Percentiles rank a stretch among this genome's conserved stretches.
Evolutionary conservation across 2,797 vertebrate genomes (phyloP).

Genomic region (Gobio occitaniae): DNA sequence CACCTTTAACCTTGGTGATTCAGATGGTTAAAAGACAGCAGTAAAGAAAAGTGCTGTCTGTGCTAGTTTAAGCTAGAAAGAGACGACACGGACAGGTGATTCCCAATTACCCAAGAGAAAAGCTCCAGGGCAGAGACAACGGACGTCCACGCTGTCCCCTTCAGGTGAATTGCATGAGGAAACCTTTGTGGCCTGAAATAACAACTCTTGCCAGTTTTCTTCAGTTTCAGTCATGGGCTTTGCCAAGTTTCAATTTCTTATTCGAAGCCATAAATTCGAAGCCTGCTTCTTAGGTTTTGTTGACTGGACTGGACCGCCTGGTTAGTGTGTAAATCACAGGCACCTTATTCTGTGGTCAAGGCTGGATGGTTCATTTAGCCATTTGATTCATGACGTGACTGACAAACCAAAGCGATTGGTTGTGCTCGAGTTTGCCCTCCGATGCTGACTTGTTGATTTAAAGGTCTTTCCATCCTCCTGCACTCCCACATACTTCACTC

Average conservation of each 20-base stretch:
- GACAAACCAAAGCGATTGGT: constrained; percentile 61
- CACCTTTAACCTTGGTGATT: constrained; percentile 63
- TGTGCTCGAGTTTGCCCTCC: constrained; percentile 60
- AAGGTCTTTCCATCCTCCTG: constrained; percentile 52
- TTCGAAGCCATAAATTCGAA: constrained; percentile 6
- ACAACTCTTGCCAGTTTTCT: constrained; percentile 14
- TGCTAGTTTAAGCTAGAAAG: constrained; percentile 56
- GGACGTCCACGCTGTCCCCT: background rate
- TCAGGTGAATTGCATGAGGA: background rate
- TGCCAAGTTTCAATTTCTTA: background rate
- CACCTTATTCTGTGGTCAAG: constrained; percentile 53
- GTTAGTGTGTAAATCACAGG: constrained; percentile 54
- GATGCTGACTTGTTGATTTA: constrained; percentile 75
- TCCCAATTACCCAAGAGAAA: constrained; percentile 57
- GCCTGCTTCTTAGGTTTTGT: background rate
- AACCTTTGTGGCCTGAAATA: constrained; percentile 5
- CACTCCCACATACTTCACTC: background rate
- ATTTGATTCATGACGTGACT: constrained; percentile 68
- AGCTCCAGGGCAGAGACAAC: constrained; percentile 13
- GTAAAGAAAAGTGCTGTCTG: constrained; percentile 57
- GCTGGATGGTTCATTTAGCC: constrained; percentile 64
- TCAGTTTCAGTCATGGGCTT: background rate
- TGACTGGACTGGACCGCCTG: constrained; percentile 32
- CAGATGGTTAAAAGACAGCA: constrained; percentile 44
- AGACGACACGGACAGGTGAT: constrained; percentile 62